These are phyloP conservation scores for Caenorhabditis wallacei DNA, from an alignment of 2,888 invertebrate genomes.

Conservation along the genomic window DNA sequence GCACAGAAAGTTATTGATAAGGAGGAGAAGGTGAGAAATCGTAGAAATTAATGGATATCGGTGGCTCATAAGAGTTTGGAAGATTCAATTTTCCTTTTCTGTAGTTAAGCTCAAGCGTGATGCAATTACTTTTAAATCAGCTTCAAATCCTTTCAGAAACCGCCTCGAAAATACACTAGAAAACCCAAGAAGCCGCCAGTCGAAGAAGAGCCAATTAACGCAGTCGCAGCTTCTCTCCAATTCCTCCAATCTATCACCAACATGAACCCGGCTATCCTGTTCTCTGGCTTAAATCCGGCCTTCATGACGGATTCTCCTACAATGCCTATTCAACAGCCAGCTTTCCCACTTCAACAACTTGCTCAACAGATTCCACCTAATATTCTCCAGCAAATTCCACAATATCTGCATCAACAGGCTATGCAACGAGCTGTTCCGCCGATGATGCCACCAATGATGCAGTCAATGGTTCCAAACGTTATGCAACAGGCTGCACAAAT, in stretches of 20 bases:
- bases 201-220: background rate
- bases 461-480: too few relatives aligned
- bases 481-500: too few relatives aligned
- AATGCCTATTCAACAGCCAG: background rate
- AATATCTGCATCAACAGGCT: too few relatives aligned
- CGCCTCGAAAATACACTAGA: background rate
- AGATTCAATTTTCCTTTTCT: too few relatives aligned
- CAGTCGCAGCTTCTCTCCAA: background rate
- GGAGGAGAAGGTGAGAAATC: background rate
- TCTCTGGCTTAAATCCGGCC: background rate
- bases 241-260: slow-evolving; percentile 8
- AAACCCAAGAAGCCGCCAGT: background rate
- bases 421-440: too few relatives aligned
- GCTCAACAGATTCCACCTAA: background rate
- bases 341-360: background rate
- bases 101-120: too few relatives aligned
- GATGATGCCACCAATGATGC: too few relatives aligned
- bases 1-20: slow-evolving; percentile 1
- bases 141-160: background rate
- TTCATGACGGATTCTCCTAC: background rate
- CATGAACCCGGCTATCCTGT: background rate
- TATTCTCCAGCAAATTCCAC: too few relatives aligned
- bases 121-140: too few relatives aligned
- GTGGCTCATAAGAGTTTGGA: too few relatives aligned
- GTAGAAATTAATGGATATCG: background rate